Percentiles rank a stretch among this genome's conserved stretches.
These are phyloP conservation scores for Carterocephalus palaemon DNA, from an alignment of 2,888 invertebrate genomes.

Conservation along the genomic window DNA sequence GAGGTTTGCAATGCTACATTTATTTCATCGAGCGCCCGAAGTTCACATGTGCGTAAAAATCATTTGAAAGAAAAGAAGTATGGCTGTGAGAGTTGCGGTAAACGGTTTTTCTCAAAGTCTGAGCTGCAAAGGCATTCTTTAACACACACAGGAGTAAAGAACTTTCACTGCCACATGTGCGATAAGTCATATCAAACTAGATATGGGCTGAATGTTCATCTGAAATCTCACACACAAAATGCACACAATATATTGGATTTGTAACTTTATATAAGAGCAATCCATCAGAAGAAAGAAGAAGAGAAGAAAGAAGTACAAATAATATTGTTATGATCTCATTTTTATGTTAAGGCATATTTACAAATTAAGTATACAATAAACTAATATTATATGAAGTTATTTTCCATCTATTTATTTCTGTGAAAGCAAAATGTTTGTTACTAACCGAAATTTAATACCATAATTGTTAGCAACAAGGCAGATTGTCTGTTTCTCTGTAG, in stretches of 20 bases:
- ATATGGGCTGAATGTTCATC: conserved; percentile 71
- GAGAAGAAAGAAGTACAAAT: conserved; percentile 5
- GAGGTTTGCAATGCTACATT: conserved; percentile 71
- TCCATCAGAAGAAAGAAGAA: not conserved
- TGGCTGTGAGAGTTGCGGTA: conserved; percentile 66
- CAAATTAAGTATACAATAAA: not conserved
- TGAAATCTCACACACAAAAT: conserved; percentile 60
- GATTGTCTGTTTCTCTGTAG: too few relatives aligned
- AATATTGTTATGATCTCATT: conserved; percentile 13
- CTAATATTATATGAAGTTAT: not conserved
- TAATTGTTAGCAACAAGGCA: too few relatives aligned
- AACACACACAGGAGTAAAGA: conserved; percentile 71
- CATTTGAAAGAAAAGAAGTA: conserved; percentile 73
- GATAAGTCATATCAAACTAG: conserved; percentile 73
- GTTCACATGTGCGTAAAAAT: conserved; percentile 68
- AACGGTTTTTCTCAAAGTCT: conserved; percentile 69
- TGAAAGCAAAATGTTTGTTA: too few relatives aligned
- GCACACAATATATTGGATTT: conserved; percentile 44
- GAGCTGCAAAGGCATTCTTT: conserved; percentile 66
- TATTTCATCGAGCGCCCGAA: conserved; percentile 66
- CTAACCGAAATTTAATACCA: too few relatives aligned
- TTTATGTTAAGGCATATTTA: not conserved
- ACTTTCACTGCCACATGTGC: conserved; percentile 70
- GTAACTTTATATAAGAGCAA: conserved; percentile 22
- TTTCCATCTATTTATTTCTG: not conserved